A percentile compares a stretch with the other conserved stretches of the same genome.
phyloP scores from a whole-genome alignment of 2,888 invertebrate genomes.

The Phaonia tiefii region DNA sequence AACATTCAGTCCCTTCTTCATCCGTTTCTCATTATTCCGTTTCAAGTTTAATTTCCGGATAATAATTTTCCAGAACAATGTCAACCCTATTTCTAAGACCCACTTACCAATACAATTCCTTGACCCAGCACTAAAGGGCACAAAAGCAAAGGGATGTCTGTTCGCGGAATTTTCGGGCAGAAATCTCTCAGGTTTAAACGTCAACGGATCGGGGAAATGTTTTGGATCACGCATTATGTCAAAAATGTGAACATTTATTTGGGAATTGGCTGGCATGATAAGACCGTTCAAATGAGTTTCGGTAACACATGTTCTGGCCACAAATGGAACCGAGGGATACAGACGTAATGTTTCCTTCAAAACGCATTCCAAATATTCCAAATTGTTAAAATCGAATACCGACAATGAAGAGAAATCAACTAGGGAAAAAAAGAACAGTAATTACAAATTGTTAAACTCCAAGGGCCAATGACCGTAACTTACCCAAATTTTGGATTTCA shows the following conservation, averaged over 20 bases:
- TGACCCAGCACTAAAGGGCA: slow-evolving; percentile 86
- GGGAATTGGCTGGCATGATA: slow-evolving; percentile 81
- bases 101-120: slow-evolving; percentile 85
- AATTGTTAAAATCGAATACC: slow-evolving; percentile 74
- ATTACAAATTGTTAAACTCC: slow-evolving; percentile 62
- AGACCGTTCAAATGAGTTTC: slow-evolving; percentile 73
- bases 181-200: slow-evolving; percentile 84
- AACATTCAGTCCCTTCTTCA: too few relatives aligned
- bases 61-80: too few relatives aligned
- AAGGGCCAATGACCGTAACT: slow-evolving; percentile 27
- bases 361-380: slow-evolving; percentile 82
- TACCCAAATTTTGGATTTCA: slow-evolving; percentile 80
- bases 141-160: slow-evolving; percentile 84
- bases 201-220: slow-evolving; percentile 84
- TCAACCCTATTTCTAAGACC: too few relatives aligned
- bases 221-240: slow-evolving; percentile 85
- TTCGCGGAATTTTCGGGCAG: slow-evolving; percentile 82
- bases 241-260: slow-evolving; percentile 83
- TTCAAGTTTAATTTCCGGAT: too few relatives aligned
- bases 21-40: too few relatives aligned
- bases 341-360: slow-evolving; percentile 83
- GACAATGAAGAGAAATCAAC: slow-evolving; percentile 68
- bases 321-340: slow-evolving; percentile 82
- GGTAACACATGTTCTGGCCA: slow-evolving; percentile 78
- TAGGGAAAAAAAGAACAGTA: slow-evolving; percentile 65